Evolutionary conservation across 1,140 invertebrate species (phyloP), one percentile per base, ranked within the genome.

Genomic region (Ceratosolen solmsi): DNA sequence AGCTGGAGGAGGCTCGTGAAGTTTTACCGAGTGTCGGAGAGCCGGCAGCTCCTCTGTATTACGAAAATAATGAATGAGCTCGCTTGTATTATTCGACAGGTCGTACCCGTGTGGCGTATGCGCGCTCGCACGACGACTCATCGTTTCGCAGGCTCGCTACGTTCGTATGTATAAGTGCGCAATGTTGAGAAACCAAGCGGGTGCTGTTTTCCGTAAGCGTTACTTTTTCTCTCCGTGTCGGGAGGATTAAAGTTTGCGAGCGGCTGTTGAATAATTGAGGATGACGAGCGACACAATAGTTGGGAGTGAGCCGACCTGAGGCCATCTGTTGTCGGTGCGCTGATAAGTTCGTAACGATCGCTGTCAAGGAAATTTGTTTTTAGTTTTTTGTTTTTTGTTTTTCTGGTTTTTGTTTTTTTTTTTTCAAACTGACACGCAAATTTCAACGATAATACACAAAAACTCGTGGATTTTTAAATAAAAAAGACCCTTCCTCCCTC

Each of bases 351-450:
- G 8, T 60, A 60, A 56, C 4, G 54, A 25, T 27, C n/a, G 9
- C 56, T 27, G 4, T 27, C 0, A 8, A 56, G n/a, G 56, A 4
- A 5, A 30, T 15, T 73, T 41, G 7, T 71, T 46, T 46, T 46
- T 46, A n/a, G n/a, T n/a, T n/a, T 46, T 46, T 71, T 71, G 3
- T 71, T 71, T 71, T 46, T 71, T 71, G 38, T 36, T 60, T 60
- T 56, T 46, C n/a, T n/a, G n/a, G n/a, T n/a, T 46, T 46, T 71
- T 71, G 3, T 71, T 71, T 71, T 46, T 71, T 71, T 71, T 36
- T 60, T 60, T 56, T 46, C n/a, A 46, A 36, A 25, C n/a, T 11
- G 56, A 7, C 25, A 8, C 56, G 25, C 2, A 4, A 60, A 60
- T 27, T 60, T 27, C 7, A 25, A 60, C 41, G 41, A 13, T 13